phyloP scores from a whole-genome alignment of 2,888 invertebrate species.

The Lasioglossum leucozonium region DNA sequence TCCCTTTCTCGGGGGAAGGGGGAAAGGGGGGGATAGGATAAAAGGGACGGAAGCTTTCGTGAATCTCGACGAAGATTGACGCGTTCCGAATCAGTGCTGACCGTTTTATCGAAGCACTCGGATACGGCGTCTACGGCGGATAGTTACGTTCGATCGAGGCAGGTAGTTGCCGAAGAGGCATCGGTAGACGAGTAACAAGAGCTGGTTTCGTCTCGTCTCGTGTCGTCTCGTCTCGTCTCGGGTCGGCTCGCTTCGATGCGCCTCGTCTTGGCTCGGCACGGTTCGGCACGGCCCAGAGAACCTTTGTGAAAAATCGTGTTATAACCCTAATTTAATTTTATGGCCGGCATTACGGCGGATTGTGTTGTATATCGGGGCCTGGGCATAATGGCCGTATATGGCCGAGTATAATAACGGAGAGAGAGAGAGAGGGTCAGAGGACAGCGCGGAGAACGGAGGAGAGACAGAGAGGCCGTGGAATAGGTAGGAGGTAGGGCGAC shows the following conservation, averaged over 20 bases:
- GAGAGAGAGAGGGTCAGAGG: constrained; percentile 52
- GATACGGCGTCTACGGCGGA: constrained; percentile 43
- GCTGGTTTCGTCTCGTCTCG: constrained; percentile 34
- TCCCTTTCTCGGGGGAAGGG: background rate
- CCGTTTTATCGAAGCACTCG: background rate
- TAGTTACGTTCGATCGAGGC: constrained; percentile 53
- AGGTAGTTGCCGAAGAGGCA: constrained; percentile 69
- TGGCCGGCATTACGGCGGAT: constrained; percentile 84
- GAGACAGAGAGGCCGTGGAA: constrained; percentile 54
- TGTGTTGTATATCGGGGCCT: constrained; percentile 79
- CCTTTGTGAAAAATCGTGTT: constrained; percentile 85
- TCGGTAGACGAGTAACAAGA: constrained; percentile 46
- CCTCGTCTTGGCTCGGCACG: constrained; percentile 15
- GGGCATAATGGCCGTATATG: constrained; percentile 75
- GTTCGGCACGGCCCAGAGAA: constrained; percentile 72
- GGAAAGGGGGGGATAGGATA: background rate
- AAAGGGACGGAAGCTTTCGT: background rate
- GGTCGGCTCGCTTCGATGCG: constrained; percentile 35
- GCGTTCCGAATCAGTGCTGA: background rate
- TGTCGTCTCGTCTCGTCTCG: background rate
- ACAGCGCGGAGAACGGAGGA: constrained; percentile 43
- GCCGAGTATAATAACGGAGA: constrained; percentile 74
- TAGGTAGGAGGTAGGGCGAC: constrained; percentile 70
- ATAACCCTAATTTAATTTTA: constrained; percentile 85
- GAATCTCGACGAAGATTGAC: background rate